Evolutionary conservation across 2,113 vertebrate species (phyloP).

Genomic region (Platichthys flesus): DNA sequence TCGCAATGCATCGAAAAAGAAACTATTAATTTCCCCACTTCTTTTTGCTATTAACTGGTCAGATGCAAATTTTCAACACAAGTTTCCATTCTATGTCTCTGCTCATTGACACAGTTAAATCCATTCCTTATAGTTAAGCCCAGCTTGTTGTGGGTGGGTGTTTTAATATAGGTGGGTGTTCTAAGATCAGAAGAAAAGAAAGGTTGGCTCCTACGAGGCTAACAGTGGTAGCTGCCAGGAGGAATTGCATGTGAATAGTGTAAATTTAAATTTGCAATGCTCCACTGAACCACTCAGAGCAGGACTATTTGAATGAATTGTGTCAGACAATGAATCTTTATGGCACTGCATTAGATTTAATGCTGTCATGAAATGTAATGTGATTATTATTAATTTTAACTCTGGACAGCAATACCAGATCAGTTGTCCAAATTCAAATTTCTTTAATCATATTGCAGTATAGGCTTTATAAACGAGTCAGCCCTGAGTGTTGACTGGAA

Average conservation of each 20-base stretch:
- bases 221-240: conserved; percentile 2
- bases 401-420: conserved; percentile 26
- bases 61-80: not conserved
- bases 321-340: conserved; percentile 40
- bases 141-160: not conserved
- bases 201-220: not conserved
- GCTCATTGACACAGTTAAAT: not conserved
- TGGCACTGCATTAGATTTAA: conserved; percentile 28
- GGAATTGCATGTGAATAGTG: conserved; percentile 16
- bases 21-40: no score
- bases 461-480: conserved; percentile 36
- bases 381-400: conserved; percentile 38
- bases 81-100: not conserved
- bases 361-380: conserved; percentile 18
- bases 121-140: not conserved
- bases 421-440: conserved; percentile 45
- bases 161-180: conserved; percentile 1
- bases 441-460: conserved; percentile 46
- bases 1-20: no score
- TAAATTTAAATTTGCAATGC: conserved; percentile 31
- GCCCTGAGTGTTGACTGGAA: conserved; percentile 68
- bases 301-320: conserved; percentile 27
- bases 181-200: conserved; percentile 5
- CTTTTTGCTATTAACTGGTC: not conserved
- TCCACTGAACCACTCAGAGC: conserved; percentile 14